Evolutionary conservation across 2,113 vertebrate species (phyloP).

Genomic region (Anolis carolinensis): DNA sequence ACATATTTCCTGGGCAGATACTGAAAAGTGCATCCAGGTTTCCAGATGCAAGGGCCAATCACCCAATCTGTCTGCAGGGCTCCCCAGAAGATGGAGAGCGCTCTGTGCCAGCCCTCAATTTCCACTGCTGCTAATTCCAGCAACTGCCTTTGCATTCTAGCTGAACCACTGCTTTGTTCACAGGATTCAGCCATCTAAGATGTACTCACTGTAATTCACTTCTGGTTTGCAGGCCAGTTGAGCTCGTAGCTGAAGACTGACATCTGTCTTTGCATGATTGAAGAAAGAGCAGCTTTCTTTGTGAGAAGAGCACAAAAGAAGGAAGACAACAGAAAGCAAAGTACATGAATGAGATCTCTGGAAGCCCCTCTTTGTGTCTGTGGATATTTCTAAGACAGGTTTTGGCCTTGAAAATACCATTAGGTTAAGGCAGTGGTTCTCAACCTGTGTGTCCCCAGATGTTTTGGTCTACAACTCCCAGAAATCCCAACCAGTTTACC

Average conservation of each 20-base stretch:
- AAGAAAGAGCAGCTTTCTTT: slow-evolving; percentile 84
- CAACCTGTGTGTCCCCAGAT: too few relatives aligned
- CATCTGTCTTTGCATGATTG: slow-evolving; percentile 49
- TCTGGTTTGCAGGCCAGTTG: slow-evolving; percentile 71
- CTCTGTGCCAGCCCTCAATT: too few relatives aligned
- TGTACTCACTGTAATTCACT: slow-evolving; percentile 63
- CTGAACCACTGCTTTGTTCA: background rate
- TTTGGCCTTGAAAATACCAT: background rate
- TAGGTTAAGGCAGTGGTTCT: too few relatives aligned
- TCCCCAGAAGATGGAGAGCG: too few relatives aligned
- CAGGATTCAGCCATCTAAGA: background rate
- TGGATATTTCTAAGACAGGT: background rate
- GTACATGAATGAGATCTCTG: background rate
- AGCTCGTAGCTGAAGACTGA: slow-evolving; percentile 21
- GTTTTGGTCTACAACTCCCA: too few relatives aligned
- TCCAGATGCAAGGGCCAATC: too few relatives aligned
- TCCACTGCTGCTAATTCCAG: too few relatives aligned
- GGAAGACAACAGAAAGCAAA: background rate
- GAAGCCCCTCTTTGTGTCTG: background rate
- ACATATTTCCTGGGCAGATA: too few relatives aligned
- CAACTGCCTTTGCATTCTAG: too few relatives aligned
- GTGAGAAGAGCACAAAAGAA: background rate
- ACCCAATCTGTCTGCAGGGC: too few relatives aligned
- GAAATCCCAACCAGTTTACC: too few relatives aligned
- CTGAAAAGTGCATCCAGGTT: too few relatives aligned